Percentiles rank a stretch among this genome's conserved stretches.
phyloP scores from a whole-genome alignment of 2,113 vertebrate genomes.

The Leptobrachium leishanense region DNA sequence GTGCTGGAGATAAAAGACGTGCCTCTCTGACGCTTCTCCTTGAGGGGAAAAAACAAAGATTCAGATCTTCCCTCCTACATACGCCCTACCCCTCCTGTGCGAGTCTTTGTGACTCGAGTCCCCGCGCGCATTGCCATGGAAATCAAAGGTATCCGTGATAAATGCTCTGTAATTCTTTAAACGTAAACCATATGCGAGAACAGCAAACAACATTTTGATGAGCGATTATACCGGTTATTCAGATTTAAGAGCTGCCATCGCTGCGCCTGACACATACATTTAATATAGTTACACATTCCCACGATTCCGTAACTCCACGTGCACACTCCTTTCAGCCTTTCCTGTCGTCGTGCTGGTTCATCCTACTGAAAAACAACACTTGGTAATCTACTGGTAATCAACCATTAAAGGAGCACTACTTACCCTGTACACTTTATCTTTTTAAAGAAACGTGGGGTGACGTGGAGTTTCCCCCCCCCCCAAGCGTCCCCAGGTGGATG shows the following conservation, averaged over 20 bases:
- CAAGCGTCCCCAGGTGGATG: no score
- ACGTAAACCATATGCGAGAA: conserved; percentile 6
- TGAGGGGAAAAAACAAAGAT: no score
- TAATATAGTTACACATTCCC: not conserved
- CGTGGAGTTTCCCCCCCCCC: no score
- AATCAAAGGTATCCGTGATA: not conserved
- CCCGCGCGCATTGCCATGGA: conserved; percentile 2
- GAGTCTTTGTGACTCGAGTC: not conserved
- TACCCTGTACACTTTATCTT: no score
- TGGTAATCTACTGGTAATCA: no score
- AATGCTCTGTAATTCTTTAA: conserved; percentile 3
- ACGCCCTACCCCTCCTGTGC: not conserved
- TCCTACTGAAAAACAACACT: no score
- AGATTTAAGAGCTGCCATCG: not conserved
- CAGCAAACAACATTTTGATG: not conserved
- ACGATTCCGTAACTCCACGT: not conserved
- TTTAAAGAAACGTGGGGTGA: no score
- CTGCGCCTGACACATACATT: not conserved
- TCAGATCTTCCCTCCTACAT: not conserved
- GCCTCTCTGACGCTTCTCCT: not conserved
- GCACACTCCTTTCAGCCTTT: not conserved
- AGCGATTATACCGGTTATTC: not conserved
- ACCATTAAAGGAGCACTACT: no score
- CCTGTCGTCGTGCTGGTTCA: no score
- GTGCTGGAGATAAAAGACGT: conserved; percentile 10